Base-by-base conservation (phyloP, 2,888 invertebrate species). In the Pseudanteris insignis region DNA sequence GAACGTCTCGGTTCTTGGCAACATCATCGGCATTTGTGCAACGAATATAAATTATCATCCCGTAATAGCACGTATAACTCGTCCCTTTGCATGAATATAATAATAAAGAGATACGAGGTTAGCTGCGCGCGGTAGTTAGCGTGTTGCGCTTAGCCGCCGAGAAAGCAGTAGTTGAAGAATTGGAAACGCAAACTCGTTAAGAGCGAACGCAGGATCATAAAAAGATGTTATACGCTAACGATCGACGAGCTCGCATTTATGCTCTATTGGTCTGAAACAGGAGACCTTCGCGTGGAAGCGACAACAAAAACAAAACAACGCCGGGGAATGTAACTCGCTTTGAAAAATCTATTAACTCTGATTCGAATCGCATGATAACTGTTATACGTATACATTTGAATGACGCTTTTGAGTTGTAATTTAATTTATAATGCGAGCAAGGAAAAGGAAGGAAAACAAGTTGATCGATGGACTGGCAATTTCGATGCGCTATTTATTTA, bases 131-230 rank as follows among this genome's bases (percentile, higher is more conserved):
- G 41, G 55, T 55, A 57, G 57, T 48, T 57, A 57, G 48, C 43
- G 55, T 47, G 47, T 47, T 44, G 54, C 44, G 43, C 44, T 44
- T 44, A 54, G 44, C 54, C 53, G 44, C 44, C 44, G 54, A 44
- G 54, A 55, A 55, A 55, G 54, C 51, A 37, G 55, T 48, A 41
- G 48, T 38, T 58, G 38, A 48, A 54, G 46, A 50, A 58, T 63
- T 53, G 50, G 50, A 59, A 63, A 59, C 60, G 53, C 60, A 51
- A 64, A 64, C 54, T 60, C 63, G 63, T 60, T 64, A 64, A 64
- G 59, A 55, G 54, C 44, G 40, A 59, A 57, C 62, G 51, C 57
- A 53, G 47, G 53, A 57, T 62, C 62, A 43, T 64, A 64, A 64
- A 64, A 64, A 64, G 55, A 50, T 55, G 55, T 60, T 64, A 59